These are phyloP conservation scores for Ornithoptera priamus DNA, from an alignment of 2,888 invertebrate species.

Conservation along the genomic window DNA sequence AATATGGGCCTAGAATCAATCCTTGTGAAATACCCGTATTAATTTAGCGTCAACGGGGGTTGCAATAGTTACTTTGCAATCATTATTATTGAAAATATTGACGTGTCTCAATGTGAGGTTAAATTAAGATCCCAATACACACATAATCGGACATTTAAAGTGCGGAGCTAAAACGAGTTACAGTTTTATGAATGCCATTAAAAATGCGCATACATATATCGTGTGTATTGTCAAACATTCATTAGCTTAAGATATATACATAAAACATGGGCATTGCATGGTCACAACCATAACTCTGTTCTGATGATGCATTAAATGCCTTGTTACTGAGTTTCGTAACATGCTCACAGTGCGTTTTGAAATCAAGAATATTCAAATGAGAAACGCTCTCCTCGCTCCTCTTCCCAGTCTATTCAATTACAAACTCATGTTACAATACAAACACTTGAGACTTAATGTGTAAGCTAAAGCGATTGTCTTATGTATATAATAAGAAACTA, in stretches of 20 bases:
- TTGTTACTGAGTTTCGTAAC: slow-evolving; percentile 27
- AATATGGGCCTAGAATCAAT: too few relatives aligned
- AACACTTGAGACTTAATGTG: slow-evolving; percentile 40
- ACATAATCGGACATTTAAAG: too few relatives aligned
- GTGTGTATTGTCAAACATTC: slow-evolving; percentile 11
- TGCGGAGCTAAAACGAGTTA: slow-evolving; percentile 13
- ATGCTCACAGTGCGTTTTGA: slow-evolving; percentile 34
- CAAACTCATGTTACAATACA: slow-evolving; percentile 61
- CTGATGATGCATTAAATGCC: slow-evolving; percentile 24
- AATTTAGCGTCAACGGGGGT: too few relatives aligned
- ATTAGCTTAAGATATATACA: slow-evolving; percentile 18
- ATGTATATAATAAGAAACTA: too few relatives aligned
- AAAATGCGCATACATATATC: slow-evolving; percentile 26
- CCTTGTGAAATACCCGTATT: too few relatives aligned
- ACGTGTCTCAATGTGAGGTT: too few relatives aligned
- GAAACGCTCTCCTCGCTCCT: slow-evolving; percentile 48
- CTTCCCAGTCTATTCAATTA: slow-evolving; percentile 65
- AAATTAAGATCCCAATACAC: too few relatives aligned
- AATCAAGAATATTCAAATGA: slow-evolving; percentile 49
- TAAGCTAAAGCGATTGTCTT: slow-evolving; percentile 27
- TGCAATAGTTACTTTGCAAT: too few relatives aligned
- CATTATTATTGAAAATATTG: too few relatives aligned
- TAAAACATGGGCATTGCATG: slow-evolving; percentile 25
- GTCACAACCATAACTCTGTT: slow-evolving; percentile 23
- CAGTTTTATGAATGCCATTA: slow-evolving; percentile 17